Conservation (phyloP, 2,113 vertebrate species). For the Speoplatyrhinus poulsoni region DNA sequence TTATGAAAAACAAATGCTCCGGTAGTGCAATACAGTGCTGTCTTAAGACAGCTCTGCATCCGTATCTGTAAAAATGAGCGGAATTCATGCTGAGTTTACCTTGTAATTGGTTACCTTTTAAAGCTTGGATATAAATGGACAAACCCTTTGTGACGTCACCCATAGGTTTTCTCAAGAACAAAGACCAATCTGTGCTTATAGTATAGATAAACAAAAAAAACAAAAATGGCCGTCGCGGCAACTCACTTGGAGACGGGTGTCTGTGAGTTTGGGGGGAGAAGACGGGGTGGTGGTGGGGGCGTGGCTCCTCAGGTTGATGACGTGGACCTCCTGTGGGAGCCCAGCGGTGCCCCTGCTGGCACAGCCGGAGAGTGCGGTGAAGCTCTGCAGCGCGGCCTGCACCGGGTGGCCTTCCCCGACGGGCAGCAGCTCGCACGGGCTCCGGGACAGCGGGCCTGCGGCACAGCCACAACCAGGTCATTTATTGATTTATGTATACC, state of each 20-base stretch:
- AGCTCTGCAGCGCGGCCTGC: constrained; percentile 87
- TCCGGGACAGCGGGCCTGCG: constrained; percentile 79
- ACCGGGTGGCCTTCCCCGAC: constrained; percentile 88
- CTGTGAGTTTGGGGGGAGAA: constrained; percentile 47
- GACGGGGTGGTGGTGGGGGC: constrained; percentile 44
- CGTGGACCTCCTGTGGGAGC: constrained; percentile 88
- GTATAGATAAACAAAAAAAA: too few relatives aligned
- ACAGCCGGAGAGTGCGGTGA: constrained; percentile 88
- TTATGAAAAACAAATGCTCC: too few relatives aligned
- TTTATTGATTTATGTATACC: not conserved
- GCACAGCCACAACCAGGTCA: not conserved
- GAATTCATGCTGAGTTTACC: too few relatives aligned
- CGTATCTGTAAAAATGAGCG: too few relatives aligned
- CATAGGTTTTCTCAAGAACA: too few relatives aligned
- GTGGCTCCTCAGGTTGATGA: constrained; percentile 85
- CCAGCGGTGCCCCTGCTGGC: constrained; percentile 86
- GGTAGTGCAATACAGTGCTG: too few relatives aligned
- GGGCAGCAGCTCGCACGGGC: constrained; percentile 81
- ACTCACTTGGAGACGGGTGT: constrained; percentile 79
- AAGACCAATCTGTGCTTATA: too few relatives aligned
- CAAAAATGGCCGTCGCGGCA: not conserved
- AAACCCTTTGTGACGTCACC: too few relatives aligned
- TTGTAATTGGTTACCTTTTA: too few relatives aligned
- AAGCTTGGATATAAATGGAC: too few relatives aligned
- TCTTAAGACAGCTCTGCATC: too few relatives aligned